Evolutionary conservation across 2,797 vertebrate genomes (phyloP).

Genomic region (Decapterus maruadsi): DNA sequence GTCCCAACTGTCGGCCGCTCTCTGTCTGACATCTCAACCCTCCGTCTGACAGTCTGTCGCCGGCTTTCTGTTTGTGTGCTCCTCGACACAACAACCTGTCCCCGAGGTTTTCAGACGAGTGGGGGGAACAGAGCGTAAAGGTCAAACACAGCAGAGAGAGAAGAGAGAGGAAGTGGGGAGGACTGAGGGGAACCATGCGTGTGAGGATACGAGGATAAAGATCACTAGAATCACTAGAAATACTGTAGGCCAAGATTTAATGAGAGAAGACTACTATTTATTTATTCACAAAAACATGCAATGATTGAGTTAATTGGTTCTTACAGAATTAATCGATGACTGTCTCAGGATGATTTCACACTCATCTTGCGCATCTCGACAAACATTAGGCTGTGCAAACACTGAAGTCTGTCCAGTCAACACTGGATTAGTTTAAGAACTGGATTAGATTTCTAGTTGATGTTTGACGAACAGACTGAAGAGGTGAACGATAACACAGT

Average conservation of each 20-base stretch:
- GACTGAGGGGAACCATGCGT: neutral
- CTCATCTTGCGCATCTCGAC: neutral
- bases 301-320: neutral
- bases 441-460: neutral
- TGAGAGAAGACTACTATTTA: too few species aligned
- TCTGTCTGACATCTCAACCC: constrained; percentile 57
- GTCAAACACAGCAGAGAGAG: neutral
- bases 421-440: constrained; percentile 1
- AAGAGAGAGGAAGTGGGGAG: neutral
- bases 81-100: constrained; percentile 11
- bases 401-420: neutral
- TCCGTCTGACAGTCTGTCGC: constrained; percentile 42
- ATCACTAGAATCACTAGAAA: neutral
- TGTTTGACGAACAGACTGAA: neutral
- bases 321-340: neutral
- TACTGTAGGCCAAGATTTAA: neutral
- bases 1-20: constrained; percentile 56
- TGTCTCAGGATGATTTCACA: neutral
- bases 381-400: neutral
- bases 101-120: constrained; percentile 10
- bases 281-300: neutral
- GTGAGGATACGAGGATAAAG: neutral
- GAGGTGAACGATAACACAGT: neutral
- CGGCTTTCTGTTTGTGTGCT: constrained; percentile 41
- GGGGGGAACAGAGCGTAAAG: constrained; percentile 6